phyloP scores from a whole-genome alignment of 2,888 invertebrate species.

The Cordylochernes scorpioides region DNA sequence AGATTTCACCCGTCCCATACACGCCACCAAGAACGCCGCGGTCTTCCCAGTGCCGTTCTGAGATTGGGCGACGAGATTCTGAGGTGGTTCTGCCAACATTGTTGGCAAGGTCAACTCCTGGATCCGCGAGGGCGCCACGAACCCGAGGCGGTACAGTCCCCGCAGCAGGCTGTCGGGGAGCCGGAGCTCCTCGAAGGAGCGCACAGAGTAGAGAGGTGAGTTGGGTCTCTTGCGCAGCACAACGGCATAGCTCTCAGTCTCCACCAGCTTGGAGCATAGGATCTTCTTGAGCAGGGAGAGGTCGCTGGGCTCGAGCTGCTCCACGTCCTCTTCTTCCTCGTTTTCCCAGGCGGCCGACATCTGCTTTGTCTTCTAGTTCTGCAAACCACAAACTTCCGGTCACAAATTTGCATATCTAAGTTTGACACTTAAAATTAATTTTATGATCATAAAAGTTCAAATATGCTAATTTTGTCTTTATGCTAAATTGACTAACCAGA shows the following conservation, averaged over 20 bases:
- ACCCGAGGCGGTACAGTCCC: conserved; percentile 84
- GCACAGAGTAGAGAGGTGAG: conserved; percentile 76
- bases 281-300: conserved; percentile 65
- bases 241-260: conserved; percentile 50
- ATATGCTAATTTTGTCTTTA: no score
- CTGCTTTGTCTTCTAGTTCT: no score
- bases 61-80: conserved; percentile 97
- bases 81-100: conserved; percentile 70
- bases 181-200: conserved; percentile 27
- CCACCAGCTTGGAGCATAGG: conserved; percentile 59
- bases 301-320: conserved; percentile 38
- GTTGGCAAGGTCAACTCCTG: conserved; percentile 81
- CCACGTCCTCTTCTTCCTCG: conserved; percentile 6
- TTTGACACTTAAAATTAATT: no score
- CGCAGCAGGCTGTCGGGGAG: conserved; percentile 48
- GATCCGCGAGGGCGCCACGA: conserved; percentile 94
- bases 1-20: conserved; percentile 70
- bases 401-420: no score
- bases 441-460: no score
- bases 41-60: no score
- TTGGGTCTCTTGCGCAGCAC: conserved; percentile 67
- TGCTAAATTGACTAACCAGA: no score
- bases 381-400: no score
- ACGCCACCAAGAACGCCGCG: conserved; percentile 86
- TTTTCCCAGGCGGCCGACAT: no score